Evolutionary conservation across 2,113 vertebrate species (phyloP).

Genomic region (Tylochromis polylepis): DNA sequence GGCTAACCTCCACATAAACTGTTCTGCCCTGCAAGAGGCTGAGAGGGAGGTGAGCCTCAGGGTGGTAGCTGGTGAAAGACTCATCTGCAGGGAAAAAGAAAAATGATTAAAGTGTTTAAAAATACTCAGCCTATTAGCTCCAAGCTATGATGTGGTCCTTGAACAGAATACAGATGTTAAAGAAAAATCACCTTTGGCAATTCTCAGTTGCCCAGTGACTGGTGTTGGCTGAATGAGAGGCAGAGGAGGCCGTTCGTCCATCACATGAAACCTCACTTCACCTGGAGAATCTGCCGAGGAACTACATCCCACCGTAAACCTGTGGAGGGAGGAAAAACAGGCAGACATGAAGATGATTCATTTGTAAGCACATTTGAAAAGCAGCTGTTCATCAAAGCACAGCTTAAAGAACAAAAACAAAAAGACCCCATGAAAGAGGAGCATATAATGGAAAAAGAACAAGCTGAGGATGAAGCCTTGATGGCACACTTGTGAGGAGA

Average conservation of each 20-base stretch:
- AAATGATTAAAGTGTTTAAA: not conserved
- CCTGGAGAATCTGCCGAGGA: constrained; percentile 4
- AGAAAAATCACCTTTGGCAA: constrained; percentile 41
- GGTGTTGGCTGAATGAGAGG: not conserved
- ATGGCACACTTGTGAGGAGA: not conserved
- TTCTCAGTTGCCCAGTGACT: constrained; percentile 36
- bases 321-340: not conserved
- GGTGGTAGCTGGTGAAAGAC: constrained; percentile 48
- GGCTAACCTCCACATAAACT: constrained; percentile 47
- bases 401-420: not conserved
- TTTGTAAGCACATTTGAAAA: not conserved
- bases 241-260: not conserved
- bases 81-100: constrained; percentile 12
- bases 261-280: constrained; percentile 21
- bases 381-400: not conserved
- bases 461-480: not conserved
- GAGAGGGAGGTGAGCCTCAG: constrained; percentile 52
- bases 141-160: not conserved
- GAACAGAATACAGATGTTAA: not conserved
- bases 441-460: not conserved
- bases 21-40: not conserved
- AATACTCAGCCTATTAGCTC: fast-evolving
- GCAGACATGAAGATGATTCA: fast-evolving
- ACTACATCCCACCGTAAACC: constrained; percentile 43
- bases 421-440: not conserved